Base-by-base conservation (phyloP, 2,888 invertebrate species). In the Drosophila cracens region DNA sequence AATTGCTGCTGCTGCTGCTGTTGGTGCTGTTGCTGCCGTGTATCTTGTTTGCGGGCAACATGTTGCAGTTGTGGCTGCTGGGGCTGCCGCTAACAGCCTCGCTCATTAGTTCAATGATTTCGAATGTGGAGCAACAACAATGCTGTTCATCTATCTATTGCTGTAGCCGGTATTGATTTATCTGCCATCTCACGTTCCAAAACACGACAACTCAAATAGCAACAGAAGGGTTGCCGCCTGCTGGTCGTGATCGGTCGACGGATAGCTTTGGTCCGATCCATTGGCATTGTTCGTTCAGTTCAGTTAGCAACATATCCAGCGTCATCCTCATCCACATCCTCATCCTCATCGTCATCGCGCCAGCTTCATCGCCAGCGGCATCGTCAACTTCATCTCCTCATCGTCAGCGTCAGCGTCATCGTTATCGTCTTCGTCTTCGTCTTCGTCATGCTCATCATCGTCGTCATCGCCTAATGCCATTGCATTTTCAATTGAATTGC, bases 401-500 rank as follows among this genome's bases (percentile, higher is more conserved):
- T 21, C 40, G 59, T 33, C 56, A 46, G 34, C 48, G 33, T 36
- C 56, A 36, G 31, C 70, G 31, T 46, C 70, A 40, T 13, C 56
- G 51, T 31, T 40, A 40, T 43, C 49, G 48, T 36, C 58, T 46
- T 29, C 43, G 27, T 63, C 43, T 36, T 34, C 46, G 25, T 46
- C 46, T 36, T 57, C 49, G 27, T 56, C 61, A 46, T 48, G 25
- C 34, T 31, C 76, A 51, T 40, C 56, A 34, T 33, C 64, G 21
- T 53, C 66, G 57, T 81, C 66, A 74, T 71, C 80, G 65, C 80
- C 80, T 80, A 80, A 80, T 79, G 82, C 79, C 82, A 80, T 82
- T 79, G 80, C 80, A 82, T 79, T 79, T 82, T 82, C 82, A 84
- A 84, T 88, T 85, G 86, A 89, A 87, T 87, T 85, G 85, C 83